A percentile compares a stretch with the other conserved stretches of the same genome.
phyloP scores from a whole-genome alignment of 1,140 invertebrate species.

The Drosophila ironensis region DNA sequence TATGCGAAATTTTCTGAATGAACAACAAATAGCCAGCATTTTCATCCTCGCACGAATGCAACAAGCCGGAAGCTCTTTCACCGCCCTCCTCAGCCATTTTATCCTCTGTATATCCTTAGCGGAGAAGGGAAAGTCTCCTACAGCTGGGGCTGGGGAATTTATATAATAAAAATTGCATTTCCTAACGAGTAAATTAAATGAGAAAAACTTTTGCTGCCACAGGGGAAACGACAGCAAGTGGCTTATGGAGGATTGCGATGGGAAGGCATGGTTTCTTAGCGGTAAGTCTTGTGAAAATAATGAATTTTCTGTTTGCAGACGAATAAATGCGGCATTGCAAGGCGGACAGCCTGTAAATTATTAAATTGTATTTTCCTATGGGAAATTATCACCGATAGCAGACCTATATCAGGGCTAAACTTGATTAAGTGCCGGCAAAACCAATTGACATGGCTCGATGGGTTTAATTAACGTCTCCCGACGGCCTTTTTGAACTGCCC shows the following conservation, averaged over 20 bases:
- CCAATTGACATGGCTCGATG: conserved; percentile 27
- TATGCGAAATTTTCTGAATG: conserved; percentile 6
- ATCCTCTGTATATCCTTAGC: not conserved
- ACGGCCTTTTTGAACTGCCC: conserved; percentile 6
- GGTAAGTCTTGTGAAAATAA: too few species aligned
- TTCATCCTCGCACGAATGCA: not conserved
- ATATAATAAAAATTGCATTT: conserved; percentile 62
- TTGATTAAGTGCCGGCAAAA: conserved; percentile 21
- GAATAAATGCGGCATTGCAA: too few species aligned
- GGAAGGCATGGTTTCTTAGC: conserved; percentile 14
- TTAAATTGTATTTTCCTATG: not conserved
- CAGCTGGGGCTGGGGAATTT: conserved; percentile 26
- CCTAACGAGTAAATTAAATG: conserved; percentile 66
- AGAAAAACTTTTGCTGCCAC: conserved; percentile 12
- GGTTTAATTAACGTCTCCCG: conserved; percentile 28
- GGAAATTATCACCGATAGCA: conserved; percentile 8
- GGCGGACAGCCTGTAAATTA: not conserved
- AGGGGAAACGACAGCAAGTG: conserved; percentile 31
- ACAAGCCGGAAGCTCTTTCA: not conserved
- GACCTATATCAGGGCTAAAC: not conserved
- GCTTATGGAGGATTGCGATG: too few species aligned
- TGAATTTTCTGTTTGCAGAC: too few species aligned
- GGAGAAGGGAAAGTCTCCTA: conserved; percentile 24
- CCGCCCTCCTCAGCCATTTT: not conserved
- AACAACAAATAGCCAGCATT: conserved; percentile 9